Evolutionary conservation across 1,140 invertebrate species (phyloP), one percentile per base, ranked within the genome.

Genomic region (Drosophila pseudoobscura): DNA sequence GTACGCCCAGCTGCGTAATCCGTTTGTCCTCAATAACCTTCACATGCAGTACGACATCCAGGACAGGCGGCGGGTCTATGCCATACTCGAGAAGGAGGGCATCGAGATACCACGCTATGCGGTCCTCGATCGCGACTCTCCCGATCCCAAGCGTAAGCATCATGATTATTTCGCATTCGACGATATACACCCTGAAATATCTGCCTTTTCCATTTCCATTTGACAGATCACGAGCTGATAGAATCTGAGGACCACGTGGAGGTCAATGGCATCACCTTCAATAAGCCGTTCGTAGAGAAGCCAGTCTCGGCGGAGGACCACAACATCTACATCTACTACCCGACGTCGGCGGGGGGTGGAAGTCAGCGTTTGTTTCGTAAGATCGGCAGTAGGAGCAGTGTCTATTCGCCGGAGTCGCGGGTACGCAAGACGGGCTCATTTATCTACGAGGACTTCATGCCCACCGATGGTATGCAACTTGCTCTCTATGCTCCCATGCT

Each of bases 381-480:
- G 96, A 99, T 99, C 92, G 99, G 98, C 53, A 99, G 98, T 92
- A 94, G 99, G 52, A 99, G 98, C 91, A 99, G 98, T 92, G 98
- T 99, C 44, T 99, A 99, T 92, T 99, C 98, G 1, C 96, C 97
- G 8, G 98, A 99, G 92, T 99, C 97, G 49, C 94, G 97, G 76
- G 97, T 99, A 13, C 94, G 99, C 29, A 99, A 98, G 92, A 97
- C 97, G 17, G 99, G 99, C 15, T 99, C 98, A 8, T 99, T 98
- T 92, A 99, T 99, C 90, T 99, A 99, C 92, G 99, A 99, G 95
- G 99, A 99, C 93, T 99, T 99, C 92, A 99, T 99, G 98, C 98
- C 99, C 1, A 99, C 99, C 22, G 99, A 99, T 94, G 99, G 99
- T 92, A 95, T 92, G 93, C 60, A 51, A 66, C 26, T 75, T 75